phyloP scores from a whole-genome alignment of 2,797 vertebrate genomes.

The Sebastes itinus region DNA sequence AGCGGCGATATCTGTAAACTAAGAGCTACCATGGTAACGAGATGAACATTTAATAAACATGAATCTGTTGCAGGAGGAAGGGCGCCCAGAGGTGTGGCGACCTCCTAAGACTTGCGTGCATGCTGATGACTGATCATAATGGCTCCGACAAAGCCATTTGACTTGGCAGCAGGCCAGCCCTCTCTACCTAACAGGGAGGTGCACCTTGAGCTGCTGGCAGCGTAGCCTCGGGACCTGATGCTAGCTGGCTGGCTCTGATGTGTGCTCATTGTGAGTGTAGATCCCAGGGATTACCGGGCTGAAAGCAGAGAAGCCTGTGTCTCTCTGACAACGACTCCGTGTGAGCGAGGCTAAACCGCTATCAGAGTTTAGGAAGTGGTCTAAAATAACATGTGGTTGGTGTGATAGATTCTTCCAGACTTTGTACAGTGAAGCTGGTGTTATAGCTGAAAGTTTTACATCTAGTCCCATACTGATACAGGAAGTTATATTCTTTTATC shows the following conservation, averaged over 20 bases:
- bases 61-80: conserved; percentile 19
- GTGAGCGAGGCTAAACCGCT: conserved; percentile 46
- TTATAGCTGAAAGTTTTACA: background rate
- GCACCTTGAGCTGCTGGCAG: conserved; percentile 70
- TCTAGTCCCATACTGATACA: background rate
- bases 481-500: background rate
- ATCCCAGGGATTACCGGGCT: conserved; percentile 77
- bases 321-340: conserved; percentile 51
- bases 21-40: background rate
- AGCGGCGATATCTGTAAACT: background rate
- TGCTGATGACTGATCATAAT: conserved; percentile 64
- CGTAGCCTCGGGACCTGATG: conserved; percentile 60
- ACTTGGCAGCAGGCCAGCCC: conserved; percentile 64
- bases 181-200: conserved; percentile 57
- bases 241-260: conserved; percentile 59
- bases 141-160: conserved; percentile 63
- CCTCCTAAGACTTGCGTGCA: conserved; percentile 60
- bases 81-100: conserved; percentile 22
- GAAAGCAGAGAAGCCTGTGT: conserved; percentile 76
- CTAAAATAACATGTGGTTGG: conserved; percentile 48
- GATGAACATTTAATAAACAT: conserved; percentile 7
- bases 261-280: conserved; percentile 71
- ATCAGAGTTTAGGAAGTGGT: conserved; percentile 50
- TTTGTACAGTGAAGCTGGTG: conserved; percentile 13
- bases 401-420: conserved; percentile 17